phyloP scores from a whole-genome alignment of 2,888 invertebrate species.

The Abrostola triplasia region DNA sequence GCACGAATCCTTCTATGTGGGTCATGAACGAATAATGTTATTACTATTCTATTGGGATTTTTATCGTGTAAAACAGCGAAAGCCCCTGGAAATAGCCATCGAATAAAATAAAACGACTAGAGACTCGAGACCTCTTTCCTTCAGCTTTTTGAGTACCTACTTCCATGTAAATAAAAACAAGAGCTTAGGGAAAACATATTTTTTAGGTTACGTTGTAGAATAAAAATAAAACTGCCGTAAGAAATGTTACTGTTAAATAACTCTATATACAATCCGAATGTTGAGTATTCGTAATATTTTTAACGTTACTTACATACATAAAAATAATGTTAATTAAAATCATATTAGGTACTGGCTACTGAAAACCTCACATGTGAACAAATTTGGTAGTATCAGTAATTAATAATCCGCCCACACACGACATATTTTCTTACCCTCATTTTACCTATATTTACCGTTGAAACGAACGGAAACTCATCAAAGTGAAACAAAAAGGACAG shows the following conservation, averaged over 20 bases:
- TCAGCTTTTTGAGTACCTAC: too few species aligned
- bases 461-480: constrained; percentile 1
- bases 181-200: too few species aligned
- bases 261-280: too few species aligned
- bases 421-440: background rate
- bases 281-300: too few species aligned
- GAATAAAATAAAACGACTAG: constrained; percentile 2
- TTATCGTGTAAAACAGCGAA: background rate
- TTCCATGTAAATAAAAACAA: too few species aligned
- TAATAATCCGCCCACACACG: background rate
- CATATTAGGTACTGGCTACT: too few species aligned
- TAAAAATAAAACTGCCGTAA: too few species aligned
- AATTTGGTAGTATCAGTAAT: background rate
- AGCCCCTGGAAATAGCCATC: background rate
- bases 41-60: constrained; percentile 1
- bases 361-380: too few species aligned
- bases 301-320: too few species aligned
- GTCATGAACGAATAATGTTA: constrained; percentile 1
- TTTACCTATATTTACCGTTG: background rate
- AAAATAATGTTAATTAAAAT: too few species aligned
- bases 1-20: constrained; percentile 9
- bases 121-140: background rate
- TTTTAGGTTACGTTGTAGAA: too few species aligned
- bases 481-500: constrained; percentile 10
- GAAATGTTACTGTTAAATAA: too few species aligned